Conservation (phyloP, 2,888 invertebrate species). For the Chydorus sphaericus region DNA sequence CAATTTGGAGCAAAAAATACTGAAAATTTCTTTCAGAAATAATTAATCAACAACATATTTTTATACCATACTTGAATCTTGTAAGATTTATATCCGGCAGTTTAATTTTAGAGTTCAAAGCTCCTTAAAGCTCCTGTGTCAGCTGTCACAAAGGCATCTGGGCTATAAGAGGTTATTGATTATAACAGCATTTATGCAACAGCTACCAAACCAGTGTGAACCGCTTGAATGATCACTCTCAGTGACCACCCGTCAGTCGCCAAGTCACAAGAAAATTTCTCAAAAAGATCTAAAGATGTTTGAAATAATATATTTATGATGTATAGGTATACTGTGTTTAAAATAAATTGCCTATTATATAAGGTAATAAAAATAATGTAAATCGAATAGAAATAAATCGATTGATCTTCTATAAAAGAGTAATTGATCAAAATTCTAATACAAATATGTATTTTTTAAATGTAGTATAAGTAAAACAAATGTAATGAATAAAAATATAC, state of each 20-base stretch:
- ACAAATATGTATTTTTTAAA: not conserved
- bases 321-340: too few relatives aligned
- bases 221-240: slow-evolving; percentile 63
- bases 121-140: slow-evolving; percentile 29
- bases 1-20: too few relatives aligned
- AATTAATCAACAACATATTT: too few relatives aligned
- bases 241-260: slow-evolving; percentile 50
- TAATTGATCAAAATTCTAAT: not conserved
- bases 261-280: slow-evolving; percentile 62
- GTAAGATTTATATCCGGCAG: slow-evolving; percentile 33
- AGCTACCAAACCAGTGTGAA: slow-evolving; percentile 75
- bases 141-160: slow-evolving; percentile 22
- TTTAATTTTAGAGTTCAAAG: slow-evolving; percentile 28
- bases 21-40: too few relatives aligned
- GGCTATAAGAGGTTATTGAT: slow-evolving; percentile 21
- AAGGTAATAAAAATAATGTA: too few relatives aligned
- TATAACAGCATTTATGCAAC: slow-evolving; percentile 78
- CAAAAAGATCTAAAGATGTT: slow-evolving; percentile 45
- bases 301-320: not conserved
- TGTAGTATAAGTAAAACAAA: too few relatives aligned
- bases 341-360: not conserved
- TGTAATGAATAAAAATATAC: too few relatives aligned
- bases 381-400: too few relatives aligned
- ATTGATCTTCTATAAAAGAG: not conserved
- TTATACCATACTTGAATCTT: slow-evolving; percentile 6